Base-by-base conservation (phyloP, 2,888 invertebrate species). In the Aphodius granarius region DNA sequence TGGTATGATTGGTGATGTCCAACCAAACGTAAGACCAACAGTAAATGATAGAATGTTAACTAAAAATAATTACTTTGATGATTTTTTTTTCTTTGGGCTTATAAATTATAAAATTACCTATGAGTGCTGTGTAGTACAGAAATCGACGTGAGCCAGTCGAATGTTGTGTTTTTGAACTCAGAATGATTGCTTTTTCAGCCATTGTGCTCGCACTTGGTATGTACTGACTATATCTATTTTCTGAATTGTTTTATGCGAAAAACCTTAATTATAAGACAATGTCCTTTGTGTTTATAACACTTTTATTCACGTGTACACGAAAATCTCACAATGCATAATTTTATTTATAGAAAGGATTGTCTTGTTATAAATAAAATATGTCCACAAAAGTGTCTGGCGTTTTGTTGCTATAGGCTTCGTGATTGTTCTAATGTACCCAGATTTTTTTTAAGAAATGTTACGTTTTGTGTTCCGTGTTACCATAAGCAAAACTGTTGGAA, bases 21-120 rank as follows among this genome's bases (percentile, higher is more conserved):
- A 89, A 4, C 86, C 88, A 43, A 88, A 78, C 19, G 86, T 84
- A n/a, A 85, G 85, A 0, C 89, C 89, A 1, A 86, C 82, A 5
- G 86, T 83, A 18, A 88, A 79, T 1, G 87, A 85, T 63, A 86
- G 86, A n/a, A 89, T 71, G 76, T 89, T 89, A 15, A 85, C 89
- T 89, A 80, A 3, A 43, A 43, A 43, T 43, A 2, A 2, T 9
- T 66, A 20, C 17, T 66, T 66, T 66, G 17, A 66, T 16, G 17
- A 66, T 16, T n/a, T 16, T 1, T 43, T 43, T 13, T 3, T 43
- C 9, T 43, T 43, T 43, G 1, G n/a, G n/a, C n/a, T n/a, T n/a
- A n/a, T n/a, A n/a, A 43, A 3, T 43, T 43, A 2, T 43, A 43
- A 43, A 43, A 6, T 43, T 43, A 43, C 43, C 1, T 43, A 43